Evolutionary conservation across 2,888 invertebrate genomes (phyloP).

Genomic region (Drosophila kuntzei): DNA sequence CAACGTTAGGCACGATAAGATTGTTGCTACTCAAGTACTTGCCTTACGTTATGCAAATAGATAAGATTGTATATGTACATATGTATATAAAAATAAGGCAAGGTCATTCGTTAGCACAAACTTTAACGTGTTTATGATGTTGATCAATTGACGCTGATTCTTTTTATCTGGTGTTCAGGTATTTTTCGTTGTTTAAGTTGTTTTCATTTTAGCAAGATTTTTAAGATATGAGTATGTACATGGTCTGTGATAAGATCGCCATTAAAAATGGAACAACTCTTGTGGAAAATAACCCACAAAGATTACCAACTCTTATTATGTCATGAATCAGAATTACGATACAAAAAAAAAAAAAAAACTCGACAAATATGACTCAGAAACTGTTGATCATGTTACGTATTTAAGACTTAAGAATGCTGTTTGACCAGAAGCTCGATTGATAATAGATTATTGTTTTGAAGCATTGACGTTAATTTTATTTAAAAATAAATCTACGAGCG

Average conservation of each 20-base stretch:
- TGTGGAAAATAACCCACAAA: constrained; percentile 31
- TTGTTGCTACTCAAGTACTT: not conserved
- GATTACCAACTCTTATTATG: constrained; percentile 12
- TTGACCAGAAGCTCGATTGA: not conserved
- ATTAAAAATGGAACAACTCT: not conserved
- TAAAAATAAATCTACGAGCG: not conserved
- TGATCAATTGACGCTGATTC: constrained; percentile 17
- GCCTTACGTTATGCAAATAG: constrained; percentile 26
- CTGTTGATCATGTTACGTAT: not conserved
- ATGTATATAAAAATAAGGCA: constrained; percentile 1
- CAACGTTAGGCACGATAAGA: constrained; percentile 25
- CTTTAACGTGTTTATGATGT: constrained; percentile 1
- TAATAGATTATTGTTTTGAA: not conserved
- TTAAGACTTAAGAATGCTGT: not conserved
- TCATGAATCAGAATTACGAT: constrained; percentile 1
- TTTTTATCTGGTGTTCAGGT: constrained; percentile 1
- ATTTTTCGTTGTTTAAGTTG: not conserved
- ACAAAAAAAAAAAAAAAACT: not conserved
- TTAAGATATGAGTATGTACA: constrained; percentile 1
- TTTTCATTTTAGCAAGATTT: not conserved
- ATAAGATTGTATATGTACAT: constrained; percentile 30
- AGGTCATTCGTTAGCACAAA: constrained; percentile 18
- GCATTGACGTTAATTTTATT: not conserved
- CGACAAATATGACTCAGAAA: not conserved
- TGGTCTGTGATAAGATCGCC: constrained; percentile 32